phyloP scores from a whole-genome alignment of 2,113 vertebrate genomes.

The Dissostichus mawsoni region DNA sequence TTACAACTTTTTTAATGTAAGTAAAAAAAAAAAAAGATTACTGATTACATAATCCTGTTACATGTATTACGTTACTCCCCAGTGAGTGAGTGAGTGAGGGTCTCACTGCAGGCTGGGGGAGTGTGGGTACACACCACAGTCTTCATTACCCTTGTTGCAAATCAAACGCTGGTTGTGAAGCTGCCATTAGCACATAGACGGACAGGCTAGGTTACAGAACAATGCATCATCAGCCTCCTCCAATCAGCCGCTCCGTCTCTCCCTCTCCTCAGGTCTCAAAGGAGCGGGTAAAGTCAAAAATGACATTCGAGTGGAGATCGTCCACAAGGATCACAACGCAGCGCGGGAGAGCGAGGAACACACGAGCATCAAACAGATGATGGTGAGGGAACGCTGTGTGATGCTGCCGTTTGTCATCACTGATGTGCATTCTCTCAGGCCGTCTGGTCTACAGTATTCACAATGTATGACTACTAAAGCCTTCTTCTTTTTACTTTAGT shows the following conservation, averaged over 20 bases:
- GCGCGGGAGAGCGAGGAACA: neutral
- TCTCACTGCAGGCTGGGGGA: neutral
- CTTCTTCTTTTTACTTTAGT: no score
- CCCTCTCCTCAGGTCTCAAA: conserved; percentile 9
- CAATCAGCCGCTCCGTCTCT: neutral
- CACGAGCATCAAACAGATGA: conserved; percentile 1
- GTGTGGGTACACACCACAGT: neutral
- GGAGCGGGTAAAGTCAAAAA: conserved; percentile 4
- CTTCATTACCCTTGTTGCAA: neutral
- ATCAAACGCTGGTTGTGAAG: neutral
- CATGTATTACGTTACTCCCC: no score
- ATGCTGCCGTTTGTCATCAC: neutral
- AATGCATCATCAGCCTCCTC: neutral
- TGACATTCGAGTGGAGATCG: conserved; percentile 16
- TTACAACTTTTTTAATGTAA: no score
- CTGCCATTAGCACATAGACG: neutral
- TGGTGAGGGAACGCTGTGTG: neutral
- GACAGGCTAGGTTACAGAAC: neutral
- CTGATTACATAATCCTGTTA: no score
- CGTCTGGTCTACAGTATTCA: neutral
- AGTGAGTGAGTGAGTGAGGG: neutral
- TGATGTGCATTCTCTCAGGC: neutral
- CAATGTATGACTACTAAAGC: neutral
- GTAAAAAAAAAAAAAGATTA: no score
- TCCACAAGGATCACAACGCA: conserved; percentile 13